Evolutionary conservation across 1,140 invertebrate genomes (phyloP).

Genomic region (Lerema accius): DNA sequence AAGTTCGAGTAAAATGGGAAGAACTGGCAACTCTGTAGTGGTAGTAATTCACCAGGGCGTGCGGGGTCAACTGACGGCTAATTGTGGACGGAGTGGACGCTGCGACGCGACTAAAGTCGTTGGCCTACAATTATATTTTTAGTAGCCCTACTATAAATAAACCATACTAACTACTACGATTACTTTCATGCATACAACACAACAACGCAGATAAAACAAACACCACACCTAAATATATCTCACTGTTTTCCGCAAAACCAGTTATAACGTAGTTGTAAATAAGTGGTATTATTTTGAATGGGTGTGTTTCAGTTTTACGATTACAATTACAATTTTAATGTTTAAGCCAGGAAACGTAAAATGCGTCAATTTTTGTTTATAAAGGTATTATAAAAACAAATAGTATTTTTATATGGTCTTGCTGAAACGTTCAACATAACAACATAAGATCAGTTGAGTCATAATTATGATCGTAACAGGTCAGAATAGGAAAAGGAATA

Average conservation of each 20-base stretch:
- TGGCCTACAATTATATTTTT: constrained; percentile 51
- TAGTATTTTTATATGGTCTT: too few species aligned
- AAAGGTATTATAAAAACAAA: too few species aligned
- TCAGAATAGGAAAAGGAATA: too few species aligned
- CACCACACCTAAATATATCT: background rate
- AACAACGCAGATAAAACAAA: constrained; percentile 4
- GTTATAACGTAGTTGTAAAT: background rate
- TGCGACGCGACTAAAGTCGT: constrained; percentile 41
- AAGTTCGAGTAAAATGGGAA: background rate
- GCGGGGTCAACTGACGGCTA: constrained; percentile 69
- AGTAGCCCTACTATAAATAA: constrained; percentile 41
- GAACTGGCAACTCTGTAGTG: constrained; percentile 20
- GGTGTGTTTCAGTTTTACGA: too few species aligned
- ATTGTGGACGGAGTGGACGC: constrained; percentile 52
- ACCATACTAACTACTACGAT: constrained; percentile 31
- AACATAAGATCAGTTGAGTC: too few species aligned
- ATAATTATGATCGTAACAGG: too few species aligned
- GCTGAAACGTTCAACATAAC: too few species aligned
- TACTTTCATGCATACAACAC: constrained; percentile 22
- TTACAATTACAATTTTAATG: too few species aligned
- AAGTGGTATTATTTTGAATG: background rate
- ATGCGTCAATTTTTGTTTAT: too few species aligned
- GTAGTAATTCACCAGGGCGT: constrained; percentile 44
- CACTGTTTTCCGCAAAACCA: constrained; percentile 2
- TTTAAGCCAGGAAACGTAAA: too few species aligned